Evolutionary conservation across 2,888 invertebrate species (phyloP).

Genomic region (Ganaspis brasiliensis): DNA sequence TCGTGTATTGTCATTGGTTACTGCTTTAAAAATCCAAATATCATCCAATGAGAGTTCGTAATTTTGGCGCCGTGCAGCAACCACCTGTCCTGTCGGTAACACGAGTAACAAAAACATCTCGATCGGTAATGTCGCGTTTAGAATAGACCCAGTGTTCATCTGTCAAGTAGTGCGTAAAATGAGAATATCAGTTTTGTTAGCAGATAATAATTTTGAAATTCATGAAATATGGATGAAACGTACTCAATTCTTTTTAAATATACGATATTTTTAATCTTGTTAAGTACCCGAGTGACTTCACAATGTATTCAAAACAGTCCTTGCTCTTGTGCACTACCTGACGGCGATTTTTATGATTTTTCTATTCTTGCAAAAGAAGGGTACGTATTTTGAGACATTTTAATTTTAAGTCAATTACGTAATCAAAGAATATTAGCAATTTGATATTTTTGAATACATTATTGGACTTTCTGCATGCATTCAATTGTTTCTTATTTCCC

Average conservation of each 20-base stretch:
- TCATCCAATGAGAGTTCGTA: not conserved
- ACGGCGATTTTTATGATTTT: constrained; percentile 73
- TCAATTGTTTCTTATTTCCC: not conserved
- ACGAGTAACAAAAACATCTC: not conserved
- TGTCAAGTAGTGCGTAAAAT: constrained; percentile 12
- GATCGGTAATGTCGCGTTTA: not conserved
- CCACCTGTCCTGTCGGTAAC: not conserved
- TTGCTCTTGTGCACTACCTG: constrained; percentile 75
- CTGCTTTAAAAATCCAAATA: not conserved
- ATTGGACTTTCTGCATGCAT: not conserved
- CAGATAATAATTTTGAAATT: constrained; percentile 19
- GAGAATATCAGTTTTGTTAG: constrained; percentile 18
- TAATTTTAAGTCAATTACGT: constrained; percentile 36
- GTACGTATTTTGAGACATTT: constrained; percentile 45
- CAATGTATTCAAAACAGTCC: constrained; percentile 66
- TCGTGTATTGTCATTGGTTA: not conserved
- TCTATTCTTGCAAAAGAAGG: constrained; percentile 58
- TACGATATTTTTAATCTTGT: not conserved
- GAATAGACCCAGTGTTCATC: not conserved
- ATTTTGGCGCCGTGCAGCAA: not conserved
- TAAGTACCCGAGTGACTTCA: constrained; percentile 34
- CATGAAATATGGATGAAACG: constrained; percentile 22
- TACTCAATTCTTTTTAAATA: not conserved
- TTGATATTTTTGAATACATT: not conserved
- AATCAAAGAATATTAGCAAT: not conserved